These are phyloP conservation scores for Dipodomys merriami DNA, from an alignment of 2,113 vertebrate genomes.

Conservation along the genomic window DNA sequence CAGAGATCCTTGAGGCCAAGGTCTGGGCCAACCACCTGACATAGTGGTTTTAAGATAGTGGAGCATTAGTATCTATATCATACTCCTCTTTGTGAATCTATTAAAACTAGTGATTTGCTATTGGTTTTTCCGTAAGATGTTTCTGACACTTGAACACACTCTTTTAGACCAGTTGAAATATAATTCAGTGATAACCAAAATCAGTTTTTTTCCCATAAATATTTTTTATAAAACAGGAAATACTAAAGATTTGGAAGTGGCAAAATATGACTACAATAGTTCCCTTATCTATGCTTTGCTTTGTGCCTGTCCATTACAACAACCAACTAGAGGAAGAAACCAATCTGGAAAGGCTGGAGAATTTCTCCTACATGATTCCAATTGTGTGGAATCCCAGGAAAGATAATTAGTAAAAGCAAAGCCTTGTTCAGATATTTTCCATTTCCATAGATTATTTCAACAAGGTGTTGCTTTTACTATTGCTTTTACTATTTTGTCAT, in stretches of 20 bases:
- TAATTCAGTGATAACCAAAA: background rate
- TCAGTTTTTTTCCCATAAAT: background rate
- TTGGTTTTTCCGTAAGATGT: background rate
- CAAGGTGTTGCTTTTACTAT: background rate
- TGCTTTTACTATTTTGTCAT: background rate
- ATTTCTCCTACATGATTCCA: background rate
- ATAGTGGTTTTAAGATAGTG: background rate
- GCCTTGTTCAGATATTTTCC: no score
- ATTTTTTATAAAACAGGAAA: no score
- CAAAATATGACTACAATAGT: background rate
- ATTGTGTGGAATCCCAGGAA: background rate
- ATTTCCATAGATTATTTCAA: background rate
- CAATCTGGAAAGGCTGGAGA: background rate
- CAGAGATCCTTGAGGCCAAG: background rate
- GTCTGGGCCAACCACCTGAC: background rate
- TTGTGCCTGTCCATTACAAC: background rate
- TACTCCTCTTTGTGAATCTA: background rate
- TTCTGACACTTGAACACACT: background rate
- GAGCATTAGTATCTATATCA: background rate
- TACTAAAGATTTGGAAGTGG: background rate
- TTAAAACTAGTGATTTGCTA: background rate
- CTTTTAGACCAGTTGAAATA: background rate
- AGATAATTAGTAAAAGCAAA: background rate
- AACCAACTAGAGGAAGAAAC: background rate
- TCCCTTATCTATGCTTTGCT: background rate